These are phyloP conservation scores for Meles meles DNA, from an alignment of 2,113 vertebrate genomes.

Conservation along the genomic window DNA sequence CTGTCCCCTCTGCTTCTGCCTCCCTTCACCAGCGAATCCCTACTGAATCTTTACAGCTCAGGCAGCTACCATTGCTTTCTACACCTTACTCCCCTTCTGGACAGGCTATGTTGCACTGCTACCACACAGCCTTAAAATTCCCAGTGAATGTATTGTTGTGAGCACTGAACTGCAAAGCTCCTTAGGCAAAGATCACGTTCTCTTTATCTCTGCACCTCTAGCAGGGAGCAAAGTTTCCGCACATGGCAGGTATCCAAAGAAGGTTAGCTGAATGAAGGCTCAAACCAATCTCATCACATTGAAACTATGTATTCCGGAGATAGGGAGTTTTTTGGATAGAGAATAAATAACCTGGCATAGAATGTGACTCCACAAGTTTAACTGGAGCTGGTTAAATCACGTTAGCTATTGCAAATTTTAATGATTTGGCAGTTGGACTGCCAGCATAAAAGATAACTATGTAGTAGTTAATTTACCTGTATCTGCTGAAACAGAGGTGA, in stretches of 20 bases:
- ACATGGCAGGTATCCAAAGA: not conserved
- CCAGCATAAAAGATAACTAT: not conserved
- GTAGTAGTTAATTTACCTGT: not conserved
- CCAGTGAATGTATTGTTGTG: not conserved
- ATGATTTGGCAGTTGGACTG: not conserved
- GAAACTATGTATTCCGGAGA: not conserved
- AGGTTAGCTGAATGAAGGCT: not conserved
- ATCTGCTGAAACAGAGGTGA: not conserved
- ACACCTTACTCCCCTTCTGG: not conserved
- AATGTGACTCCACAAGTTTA: not conserved
- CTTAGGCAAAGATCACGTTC: not conserved
- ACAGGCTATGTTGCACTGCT: no score
- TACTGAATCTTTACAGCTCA: not conserved
- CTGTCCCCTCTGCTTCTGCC: not conserved
- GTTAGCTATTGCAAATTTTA: not conserved
- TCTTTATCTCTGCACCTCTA: not conserved
- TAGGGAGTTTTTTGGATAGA: not conserved
- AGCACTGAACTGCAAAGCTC: not conserved
- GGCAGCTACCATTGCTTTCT: not conserved
- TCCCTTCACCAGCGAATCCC: not conserved
- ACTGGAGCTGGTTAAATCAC: not conserved
- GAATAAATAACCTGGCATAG: not conserved
- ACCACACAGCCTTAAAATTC: not conserved
- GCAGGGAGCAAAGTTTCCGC: not conserved
- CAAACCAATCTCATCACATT: not conserved